Percentiles rank a stretch among this genome's conserved stretches.
Conservation (phyloP, 2,113 vertebrate genomes). For the Eretmodus cyanostictus region DNA sequence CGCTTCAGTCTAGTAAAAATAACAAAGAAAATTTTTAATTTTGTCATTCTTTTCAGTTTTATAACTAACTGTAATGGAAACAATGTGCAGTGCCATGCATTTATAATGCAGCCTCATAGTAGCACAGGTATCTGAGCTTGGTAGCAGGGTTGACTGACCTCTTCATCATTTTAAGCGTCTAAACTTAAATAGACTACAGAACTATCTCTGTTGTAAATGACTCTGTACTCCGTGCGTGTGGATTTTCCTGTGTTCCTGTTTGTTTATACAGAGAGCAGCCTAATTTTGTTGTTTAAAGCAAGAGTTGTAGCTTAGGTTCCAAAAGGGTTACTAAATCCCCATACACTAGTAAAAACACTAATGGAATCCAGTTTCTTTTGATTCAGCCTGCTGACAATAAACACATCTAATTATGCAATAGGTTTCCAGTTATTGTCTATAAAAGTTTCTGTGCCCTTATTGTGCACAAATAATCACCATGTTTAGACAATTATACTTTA, state of each 20-base stretch:
- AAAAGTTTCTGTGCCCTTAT: not conserved
- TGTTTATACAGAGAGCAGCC: not conserved
- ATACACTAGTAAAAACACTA: not conserved
- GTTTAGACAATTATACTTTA: not conserved
- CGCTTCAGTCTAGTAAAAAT: constrained; percentile 69
- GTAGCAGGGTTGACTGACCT: not conserved
- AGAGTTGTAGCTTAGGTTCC: not conserved
- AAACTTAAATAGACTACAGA: not conserved
- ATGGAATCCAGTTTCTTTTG: not conserved
- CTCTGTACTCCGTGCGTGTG: not conserved
- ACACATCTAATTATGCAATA: not conserved
- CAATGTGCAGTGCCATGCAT: not conserved
- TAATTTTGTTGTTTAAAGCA: not conserved
- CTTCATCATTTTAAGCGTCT: not conserved
- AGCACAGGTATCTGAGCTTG: not conserved
- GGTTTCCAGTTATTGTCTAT: not conserved
- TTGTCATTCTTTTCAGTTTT: not conserved
- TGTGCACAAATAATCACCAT: not conserved
- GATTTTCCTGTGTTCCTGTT: not conserved
- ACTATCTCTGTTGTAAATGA: not conserved
- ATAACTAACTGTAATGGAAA: not conserved
- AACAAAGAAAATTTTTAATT: not conserved
- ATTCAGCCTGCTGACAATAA: not conserved
- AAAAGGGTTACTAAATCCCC: not conserved
- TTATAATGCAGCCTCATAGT: not conserved